These are phyloP conservation scores for Zosterops hypoxanthus DNA, from an alignment of 2,113 vertebrate species.

Conservation along the genomic window DNA sequence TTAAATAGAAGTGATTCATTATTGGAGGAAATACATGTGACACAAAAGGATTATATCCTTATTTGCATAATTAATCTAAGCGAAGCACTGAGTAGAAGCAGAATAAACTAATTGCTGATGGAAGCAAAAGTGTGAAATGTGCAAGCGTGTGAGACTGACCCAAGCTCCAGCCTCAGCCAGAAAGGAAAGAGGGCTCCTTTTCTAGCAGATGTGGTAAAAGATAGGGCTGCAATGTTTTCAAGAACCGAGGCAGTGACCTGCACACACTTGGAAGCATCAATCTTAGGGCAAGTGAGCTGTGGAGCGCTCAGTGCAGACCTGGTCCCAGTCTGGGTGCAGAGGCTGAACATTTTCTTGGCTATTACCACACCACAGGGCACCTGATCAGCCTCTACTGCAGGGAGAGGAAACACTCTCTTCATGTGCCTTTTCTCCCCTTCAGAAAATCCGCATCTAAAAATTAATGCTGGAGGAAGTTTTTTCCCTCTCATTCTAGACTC, in stretches of 20 bases:
- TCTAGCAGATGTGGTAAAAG: background rate
- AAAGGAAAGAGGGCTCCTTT: background rate
- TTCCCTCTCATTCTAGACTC: background rate
- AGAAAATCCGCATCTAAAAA: background rate
- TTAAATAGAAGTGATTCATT: background rate
- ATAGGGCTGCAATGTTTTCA: background rate
- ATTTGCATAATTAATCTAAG: background rate
- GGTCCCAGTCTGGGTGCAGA: background rate
- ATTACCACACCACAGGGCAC: fast-evolving
- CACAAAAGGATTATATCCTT: background rate
- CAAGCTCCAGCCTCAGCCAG: background rate
- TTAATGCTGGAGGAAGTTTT: background rate
- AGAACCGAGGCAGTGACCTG: background rate
- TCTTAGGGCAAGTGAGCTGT: fast-evolving
- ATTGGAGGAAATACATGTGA: background rate
- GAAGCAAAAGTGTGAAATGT: background rate
- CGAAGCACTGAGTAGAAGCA: background rate
- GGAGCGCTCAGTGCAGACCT: background rate
- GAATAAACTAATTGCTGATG: background rate
- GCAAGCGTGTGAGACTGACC: fast-evolving
- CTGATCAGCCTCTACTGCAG: background rate
- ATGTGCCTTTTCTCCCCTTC: background rate
- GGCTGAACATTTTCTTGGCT: background rate
- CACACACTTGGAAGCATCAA: background rate
- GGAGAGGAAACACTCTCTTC: background rate